Percentiles rank a stretch among this genome's conserved stretches.
phyloP scores from a whole-genome alignment of 2,888 invertebrate genomes.

The Chalcis sispes region DNA sequence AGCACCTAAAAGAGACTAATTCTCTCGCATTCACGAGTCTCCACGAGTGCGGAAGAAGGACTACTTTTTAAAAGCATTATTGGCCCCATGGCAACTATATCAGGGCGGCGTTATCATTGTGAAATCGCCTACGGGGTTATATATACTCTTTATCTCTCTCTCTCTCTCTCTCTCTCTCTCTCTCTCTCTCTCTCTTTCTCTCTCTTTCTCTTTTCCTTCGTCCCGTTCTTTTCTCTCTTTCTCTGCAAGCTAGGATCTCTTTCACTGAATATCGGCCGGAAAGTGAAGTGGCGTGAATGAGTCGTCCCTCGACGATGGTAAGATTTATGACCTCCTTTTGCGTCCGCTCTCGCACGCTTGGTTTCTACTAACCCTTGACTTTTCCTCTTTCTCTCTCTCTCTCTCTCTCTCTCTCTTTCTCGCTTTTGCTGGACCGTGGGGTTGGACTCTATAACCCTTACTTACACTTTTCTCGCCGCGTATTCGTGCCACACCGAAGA shows the following conservation, averaged over 20 bases:
- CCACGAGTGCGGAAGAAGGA: slow-evolving; percentile 4
- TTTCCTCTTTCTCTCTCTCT: not conserved
- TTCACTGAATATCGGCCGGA: slow-evolving; percentile 68
- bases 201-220: too few species aligned
- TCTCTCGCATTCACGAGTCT: slow-evolving; percentile 24
- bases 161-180: too few species aligned
- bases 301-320: slow-evolving; percentile 74
- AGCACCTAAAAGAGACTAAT: slow-evolving; percentile 24
- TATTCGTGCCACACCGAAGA: not conserved
- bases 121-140: slow-evolving; percentile 30
- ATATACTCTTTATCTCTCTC: too few species aligned
- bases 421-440: slow-evolving; percentile 26
- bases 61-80: slow-evolving; percentile 43
- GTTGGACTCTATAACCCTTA: slow-evolving; percentile 25
- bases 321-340: slow-evolving; percentile 74
- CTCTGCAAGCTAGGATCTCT: slow-evolving; percentile 48
- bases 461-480: slow-evolving; percentile 25
- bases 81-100: slow-evolving; percentile 39
- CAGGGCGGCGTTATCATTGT: slow-evolving; percentile 52
- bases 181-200: too few species aligned
- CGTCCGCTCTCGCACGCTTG: slow-evolving; percentile 65
- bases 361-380: slow-evolving; percentile 73
- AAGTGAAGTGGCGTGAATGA: slow-evolving; percentile 74
- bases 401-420: slow-evolving; percentile 54
- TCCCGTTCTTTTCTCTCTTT: slow-evolving; percentile 16